A percentile compares a stretch with the other conserved stretches of the same genome.
These are phyloP conservation scores for Lithophane ornitopus DNA, from an alignment of 2,888 invertebrate genomes.

Conservation along the genomic window DNA sequence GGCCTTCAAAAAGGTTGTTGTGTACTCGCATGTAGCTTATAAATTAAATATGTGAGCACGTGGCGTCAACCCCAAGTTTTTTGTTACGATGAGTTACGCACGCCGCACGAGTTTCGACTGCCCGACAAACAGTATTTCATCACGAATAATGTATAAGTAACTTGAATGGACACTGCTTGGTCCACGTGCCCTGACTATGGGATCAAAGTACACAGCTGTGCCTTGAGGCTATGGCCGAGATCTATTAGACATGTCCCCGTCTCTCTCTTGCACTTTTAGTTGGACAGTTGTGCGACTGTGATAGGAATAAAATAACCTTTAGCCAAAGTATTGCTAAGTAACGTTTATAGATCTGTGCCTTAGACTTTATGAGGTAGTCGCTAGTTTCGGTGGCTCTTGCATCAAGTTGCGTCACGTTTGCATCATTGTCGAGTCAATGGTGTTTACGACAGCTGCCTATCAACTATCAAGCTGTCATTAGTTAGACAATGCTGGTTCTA, in stretches of 20 bases:
- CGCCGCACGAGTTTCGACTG: neutral
- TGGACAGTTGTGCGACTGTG: neutral
- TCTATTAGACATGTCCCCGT: neutral
- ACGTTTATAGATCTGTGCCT: neutral
- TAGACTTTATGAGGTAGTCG: neutral
- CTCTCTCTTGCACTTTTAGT: neutral
- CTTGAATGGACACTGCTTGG: neutral
- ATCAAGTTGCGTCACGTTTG: conserved; percentile 53
- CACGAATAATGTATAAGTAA: conserved; percentile 6
- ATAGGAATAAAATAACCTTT: too few relatives aligned
- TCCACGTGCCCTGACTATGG: conserved; percentile 12
- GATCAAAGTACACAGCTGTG: conserved; percentile 10
- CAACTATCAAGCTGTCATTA: conserved; percentile 32
- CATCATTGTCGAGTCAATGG: conserved; percentile 43
- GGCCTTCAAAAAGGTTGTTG: conserved; percentile 4
- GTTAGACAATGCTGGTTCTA: conserved; percentile 21
- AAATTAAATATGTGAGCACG: conserved; percentile 1
- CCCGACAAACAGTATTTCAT: conserved; percentile 4
- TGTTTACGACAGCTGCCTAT: conserved; percentile 32
- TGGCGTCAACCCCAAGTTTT: neutral
- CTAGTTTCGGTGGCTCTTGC: conserved; percentile 11
- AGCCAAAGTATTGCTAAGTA: neutral
- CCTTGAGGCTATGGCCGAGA: neutral
- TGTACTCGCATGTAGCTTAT: neutral
- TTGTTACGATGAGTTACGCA: neutral